Base-by-base conservation (phyloP, 2,797 vertebrate genomes). In the Potorous gilbertii region DNA sequence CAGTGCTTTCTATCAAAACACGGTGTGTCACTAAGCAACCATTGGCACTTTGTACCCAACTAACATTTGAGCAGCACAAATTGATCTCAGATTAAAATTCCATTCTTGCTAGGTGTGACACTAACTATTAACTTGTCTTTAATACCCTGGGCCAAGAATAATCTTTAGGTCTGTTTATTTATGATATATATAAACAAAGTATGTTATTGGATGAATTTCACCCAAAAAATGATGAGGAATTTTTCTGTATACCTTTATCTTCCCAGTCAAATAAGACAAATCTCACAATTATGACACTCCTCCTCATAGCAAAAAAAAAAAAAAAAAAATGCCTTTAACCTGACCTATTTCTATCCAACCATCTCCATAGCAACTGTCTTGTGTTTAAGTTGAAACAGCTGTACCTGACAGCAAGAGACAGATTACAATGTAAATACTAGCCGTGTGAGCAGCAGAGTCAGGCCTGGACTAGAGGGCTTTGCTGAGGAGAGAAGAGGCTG, bases 361-460 rank as follows among this genome's bases (percentile, higher is more conserved):
- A 97, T 97, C 97, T 91, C 98, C 94, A 97, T 97, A 97, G 98
- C 97, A 97, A 98, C 97, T 10, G 95, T 96, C 96, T 95, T 52
- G 91, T 66, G 95, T 97, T 97, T 97, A 97, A 97, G 92, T 93
- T 96, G 93, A 96, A 98, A 97, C 98, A 98, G 97, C 98, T 97
- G 97, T 81, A 91, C 92, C 89, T 0, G 91, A 93, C 91, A 97
- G 95, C 91, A 95, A 91, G 92, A 56, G 56, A 97, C 96, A 96
- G 92, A 46, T 12, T 12, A 95, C 96, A 96, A 93, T 91, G 96
- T 98, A 98, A 98, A 98, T 92, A 96, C 90, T 55, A 91, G 40
- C 91, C 92, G 40, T 54, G 56, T 0, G 93, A 95, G 56, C 1
- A 5, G 6, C 0, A 8, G n/a, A n/a, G 14, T 46, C 2, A 40